Conservation (phyloP, 2,113 vertebrate genomes). For the Barnardius zonarius region DNA sequence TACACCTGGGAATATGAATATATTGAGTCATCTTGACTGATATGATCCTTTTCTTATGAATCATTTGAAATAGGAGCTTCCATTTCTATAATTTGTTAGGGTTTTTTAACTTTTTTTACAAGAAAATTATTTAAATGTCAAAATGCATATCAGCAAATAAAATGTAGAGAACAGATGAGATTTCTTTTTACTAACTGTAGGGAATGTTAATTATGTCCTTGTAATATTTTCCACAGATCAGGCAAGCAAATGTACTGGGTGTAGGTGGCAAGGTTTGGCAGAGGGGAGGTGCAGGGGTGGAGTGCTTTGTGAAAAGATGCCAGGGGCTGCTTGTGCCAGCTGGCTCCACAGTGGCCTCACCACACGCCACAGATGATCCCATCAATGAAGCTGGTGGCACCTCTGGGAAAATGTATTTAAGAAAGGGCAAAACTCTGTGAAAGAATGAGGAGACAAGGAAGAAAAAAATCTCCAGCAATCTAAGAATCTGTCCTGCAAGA, state of each 20-base stretch:
- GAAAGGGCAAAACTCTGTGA: background rate
- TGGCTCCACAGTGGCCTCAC: background rate
- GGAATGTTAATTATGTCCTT: background rate
- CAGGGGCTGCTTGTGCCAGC: background rate
- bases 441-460: fast-evolving
- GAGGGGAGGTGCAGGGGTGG: background rate
- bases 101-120: background rate
- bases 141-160: background rate
- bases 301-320: background rate
- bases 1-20: background rate
- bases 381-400: background rate
- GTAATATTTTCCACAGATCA: background rate
- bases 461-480: background rate
- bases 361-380: background rate
- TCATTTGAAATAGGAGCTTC: background rate
- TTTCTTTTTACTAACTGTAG: background rate
- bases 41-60: background rate
- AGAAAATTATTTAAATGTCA: background rate
- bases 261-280: background rate
- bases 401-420: background rate
- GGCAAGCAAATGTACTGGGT: background rate
- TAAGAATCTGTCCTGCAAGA: background rate
- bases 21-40: background rate
- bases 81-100: background rate
- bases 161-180: background rate